These are phyloP conservation scores for Eupithecia dodoneata DNA, from an alignment of 2,888 invertebrate genomes.

Conservation along the genomic window DNA sequence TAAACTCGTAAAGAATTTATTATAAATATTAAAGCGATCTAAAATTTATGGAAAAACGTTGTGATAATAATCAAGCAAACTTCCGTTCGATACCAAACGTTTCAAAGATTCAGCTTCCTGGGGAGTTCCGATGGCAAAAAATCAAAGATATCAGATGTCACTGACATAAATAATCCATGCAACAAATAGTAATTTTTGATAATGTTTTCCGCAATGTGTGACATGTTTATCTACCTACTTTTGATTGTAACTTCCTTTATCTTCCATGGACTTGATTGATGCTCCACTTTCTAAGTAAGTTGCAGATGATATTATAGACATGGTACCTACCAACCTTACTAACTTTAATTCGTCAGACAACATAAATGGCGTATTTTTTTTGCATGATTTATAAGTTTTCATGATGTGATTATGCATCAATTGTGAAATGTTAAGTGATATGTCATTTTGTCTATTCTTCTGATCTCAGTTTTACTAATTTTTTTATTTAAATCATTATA, in stretches of 20 bases:
- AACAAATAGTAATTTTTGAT: constrained; percentile 8
- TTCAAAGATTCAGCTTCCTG: constrained; percentile 38
- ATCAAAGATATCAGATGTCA: constrained; percentile 27
- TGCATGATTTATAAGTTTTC: too few relatives aligned
- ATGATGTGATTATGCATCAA: too few relatives aligned
- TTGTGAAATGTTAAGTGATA: too few relatives aligned
- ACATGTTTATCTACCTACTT: neutral
- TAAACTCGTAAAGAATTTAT: constrained; percentile 78
- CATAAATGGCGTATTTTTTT: too few relatives aligned
- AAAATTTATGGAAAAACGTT: constrained; percentile 73
- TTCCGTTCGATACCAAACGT: constrained; percentile 61
- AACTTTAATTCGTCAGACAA: neutral
- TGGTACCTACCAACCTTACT: neutral
- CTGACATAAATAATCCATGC: constrained; percentile 7
- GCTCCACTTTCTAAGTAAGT: neutral
- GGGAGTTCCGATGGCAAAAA: constrained; percentile 32
- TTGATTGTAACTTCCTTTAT: constrained; percentile 4
- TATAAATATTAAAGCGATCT: constrained; percentile 73
- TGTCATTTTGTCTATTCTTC: too few relatives aligned
- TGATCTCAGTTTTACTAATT: neutral
- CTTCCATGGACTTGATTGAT: neutral
- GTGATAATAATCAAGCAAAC: constrained; percentile 72
- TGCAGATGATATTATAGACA: neutral
- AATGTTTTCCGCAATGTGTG: constrained; percentile 18
- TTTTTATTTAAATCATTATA: neutral